Percentiles rank a stretch among this genome's conserved stretches.
phyloP scores from a whole-genome alignment of 92 coral and sea anemone species.

The Parazoanthus swiftii region DNA sequence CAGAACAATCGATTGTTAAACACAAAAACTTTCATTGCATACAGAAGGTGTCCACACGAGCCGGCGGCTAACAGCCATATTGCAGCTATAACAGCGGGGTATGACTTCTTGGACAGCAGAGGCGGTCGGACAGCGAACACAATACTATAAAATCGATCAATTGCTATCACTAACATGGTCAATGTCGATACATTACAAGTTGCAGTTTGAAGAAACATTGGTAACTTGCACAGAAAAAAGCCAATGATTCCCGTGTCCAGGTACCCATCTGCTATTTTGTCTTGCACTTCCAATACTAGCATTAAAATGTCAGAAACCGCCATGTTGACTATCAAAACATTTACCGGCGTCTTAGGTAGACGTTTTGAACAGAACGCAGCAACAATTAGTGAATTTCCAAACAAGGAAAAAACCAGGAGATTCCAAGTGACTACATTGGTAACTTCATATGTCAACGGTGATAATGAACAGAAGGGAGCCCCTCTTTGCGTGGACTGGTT shows the following conservation, averaged over 20 bases:
- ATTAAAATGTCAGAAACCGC: background rate
- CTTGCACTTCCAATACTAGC: background rate
- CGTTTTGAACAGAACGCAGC: background rate
- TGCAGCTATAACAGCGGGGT: background rate
- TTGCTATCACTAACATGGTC: background rate
- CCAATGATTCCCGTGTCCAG: background rate
- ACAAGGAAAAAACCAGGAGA: background rate
- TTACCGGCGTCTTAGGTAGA: background rate
- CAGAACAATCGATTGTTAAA: background rate
- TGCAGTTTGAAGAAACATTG: background rate
- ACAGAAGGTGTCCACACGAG: background rate
- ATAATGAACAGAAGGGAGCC: background rate
- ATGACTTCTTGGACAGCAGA: background rate
- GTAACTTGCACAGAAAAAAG: background rate
- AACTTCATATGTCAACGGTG: background rate
- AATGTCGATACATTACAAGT: background rate
- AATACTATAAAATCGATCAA: background rate
- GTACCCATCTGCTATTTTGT: background rate
- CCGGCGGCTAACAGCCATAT: background rate
- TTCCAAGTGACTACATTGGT: background rate
- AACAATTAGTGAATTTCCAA: background rate
- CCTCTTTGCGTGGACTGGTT: background rate
- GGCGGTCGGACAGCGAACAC: slow-evolving; percentile 5
- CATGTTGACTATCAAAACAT: background rate
- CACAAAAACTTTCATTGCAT: background rate